phyloP scores from a whole-genome alignment of 2,888 invertebrate genomes.

The Drosophila neonasuta region DNA sequence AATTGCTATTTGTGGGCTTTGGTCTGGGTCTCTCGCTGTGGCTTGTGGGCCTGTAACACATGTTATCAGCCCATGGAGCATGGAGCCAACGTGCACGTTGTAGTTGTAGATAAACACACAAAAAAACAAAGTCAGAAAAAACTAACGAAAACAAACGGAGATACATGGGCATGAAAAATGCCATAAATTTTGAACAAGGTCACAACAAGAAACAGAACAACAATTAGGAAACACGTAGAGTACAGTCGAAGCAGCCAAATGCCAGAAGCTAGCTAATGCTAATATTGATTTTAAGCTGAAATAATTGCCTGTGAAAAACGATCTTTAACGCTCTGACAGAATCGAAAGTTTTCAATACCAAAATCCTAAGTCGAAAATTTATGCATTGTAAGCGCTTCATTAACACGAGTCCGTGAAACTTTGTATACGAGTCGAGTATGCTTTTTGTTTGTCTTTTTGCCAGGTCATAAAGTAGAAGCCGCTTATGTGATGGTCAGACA shows the following conservation, averaged over 20 bases:
- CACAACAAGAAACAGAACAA: conserved; percentile 51
- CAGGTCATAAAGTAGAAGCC: conserved; percentile 21
- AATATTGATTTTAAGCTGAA: conserved; percentile 54
- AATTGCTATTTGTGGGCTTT: conserved; percentile 35
- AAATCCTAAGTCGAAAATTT: conserved; percentile 21
- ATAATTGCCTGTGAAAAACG: conserved; percentile 30
- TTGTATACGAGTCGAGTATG: background rate
- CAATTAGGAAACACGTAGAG: conserved; percentile 55
- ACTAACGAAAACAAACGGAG: conserved; percentile 10
- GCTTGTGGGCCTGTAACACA: conserved; percentile 40
- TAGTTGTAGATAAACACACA: conserved; percentile 57
- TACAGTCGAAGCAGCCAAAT: too few relatives aligned
- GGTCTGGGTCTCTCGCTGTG: conserved; percentile 1
- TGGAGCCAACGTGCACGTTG: conserved; percentile 50
- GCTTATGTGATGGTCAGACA: conserved; percentile 23
- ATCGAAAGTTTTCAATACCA: conserved; percentile 15
- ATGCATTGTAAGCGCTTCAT: conserved; percentile 56
- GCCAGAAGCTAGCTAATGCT: conserved; percentile 23
- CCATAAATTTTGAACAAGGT: conserved; percentile 70
- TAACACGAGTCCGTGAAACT: conserved; percentile 44
- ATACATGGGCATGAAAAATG: conserved; percentile 41
- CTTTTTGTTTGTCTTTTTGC: conserved; percentile 15
- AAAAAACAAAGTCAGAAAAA: conserved; percentile 27
- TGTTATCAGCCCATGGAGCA: conserved; percentile 52
- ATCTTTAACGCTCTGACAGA: conserved; percentile 8